Evolutionary conservation across 30 jellyfish, hydroid and myxozoan genomes (phyloP).

Genomic region (Aurelia sp.): DNA sequence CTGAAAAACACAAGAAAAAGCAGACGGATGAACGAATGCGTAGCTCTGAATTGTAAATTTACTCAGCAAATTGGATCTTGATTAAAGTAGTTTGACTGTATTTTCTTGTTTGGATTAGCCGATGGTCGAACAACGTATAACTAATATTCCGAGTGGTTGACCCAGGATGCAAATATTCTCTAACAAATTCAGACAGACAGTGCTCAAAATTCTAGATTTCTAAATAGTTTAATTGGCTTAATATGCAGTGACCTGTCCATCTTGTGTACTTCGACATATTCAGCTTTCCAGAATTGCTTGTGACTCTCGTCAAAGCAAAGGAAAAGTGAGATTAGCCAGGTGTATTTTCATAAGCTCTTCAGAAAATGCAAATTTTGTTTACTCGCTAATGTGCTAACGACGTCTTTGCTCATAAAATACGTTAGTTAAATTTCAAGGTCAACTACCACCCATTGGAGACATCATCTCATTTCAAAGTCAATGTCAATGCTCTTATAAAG

Average conservation of each 20-base stretch:
- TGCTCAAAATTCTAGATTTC: conserved; percentile 41
- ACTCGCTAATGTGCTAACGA: conserved; percentile 16
- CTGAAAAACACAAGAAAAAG: conserved; percentile 13
- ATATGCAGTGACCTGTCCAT: conserved; percentile 72
- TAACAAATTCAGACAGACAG: conserved; percentile 54
- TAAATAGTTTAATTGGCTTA: conserved; percentile 61
- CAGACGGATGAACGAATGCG: conserved; percentile 49
- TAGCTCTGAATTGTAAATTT: conserved; percentile 39
- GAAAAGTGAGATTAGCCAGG: conserved; percentile 31
- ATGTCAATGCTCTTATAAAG: no score
- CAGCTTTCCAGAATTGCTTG: conserved; percentile 9
- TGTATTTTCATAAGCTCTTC: conserved; percentile 41
- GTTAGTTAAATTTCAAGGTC: conserved; percentile 37
- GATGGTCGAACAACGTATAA: conserved; percentile 22
- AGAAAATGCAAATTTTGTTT: conserved; percentile 10
- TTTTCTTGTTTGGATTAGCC: conserved; percentile 50
- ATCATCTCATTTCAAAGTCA: not conserved
- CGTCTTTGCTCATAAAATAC: conserved; percentile 10
- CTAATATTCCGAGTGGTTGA: conserved; percentile 49
- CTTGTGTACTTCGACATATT: conserved; percentile 17
- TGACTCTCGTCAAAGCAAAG: conserved; percentile 14
- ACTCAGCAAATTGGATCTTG: conserved; percentile 51
- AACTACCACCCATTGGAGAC: not conserved
- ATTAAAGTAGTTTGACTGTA: conserved; percentile 60
- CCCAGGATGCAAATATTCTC: conserved; percentile 36